Base-by-base conservation (phyloP, 2,888 invertebrate genomes). In the Perithous albicinctus region DNA sequence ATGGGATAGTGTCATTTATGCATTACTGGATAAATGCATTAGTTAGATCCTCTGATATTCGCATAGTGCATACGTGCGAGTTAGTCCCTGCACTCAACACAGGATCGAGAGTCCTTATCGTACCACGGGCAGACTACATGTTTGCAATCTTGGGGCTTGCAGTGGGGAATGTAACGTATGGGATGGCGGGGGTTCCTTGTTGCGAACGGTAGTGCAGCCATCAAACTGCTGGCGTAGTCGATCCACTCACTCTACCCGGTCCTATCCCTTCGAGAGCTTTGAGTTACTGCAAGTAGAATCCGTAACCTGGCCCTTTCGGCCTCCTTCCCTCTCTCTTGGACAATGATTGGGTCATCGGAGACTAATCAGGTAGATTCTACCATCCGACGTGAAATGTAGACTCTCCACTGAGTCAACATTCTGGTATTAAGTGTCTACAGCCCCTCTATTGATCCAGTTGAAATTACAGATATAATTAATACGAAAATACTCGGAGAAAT, bases 31-130 rank as follows among this genome's bases (percentile, higher is more conserved):
- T 18, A 26, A 38, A 18, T 29, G 56, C 20, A 66, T 72, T 43
- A 66, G 64, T 70, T n/a, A 38, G 69, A 20, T 15, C 23, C 59
- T 59, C 48, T 43, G 70, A 41, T 48, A 35, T 41, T 46, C 48
- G 59, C 61, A 61, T 54, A 59, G 48, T 66, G 72, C 70, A 80
- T 80, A 32, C 70, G 76, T 72, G 43, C 56, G 64, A 66, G 75
- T 41, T 63, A 59, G 70, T 35, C 20, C 63, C 38, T 29, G 32
- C 29, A 38, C 18, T 46, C 18, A 20, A 66, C 29, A 46, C n/a
- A 29, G 61, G 61, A 35, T 64, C 38, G 80, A 15, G 75, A 54
- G 69, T 63, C 75, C 70, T 80, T 75, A 80, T 75, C 75, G 64
- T 23, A 64, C 63, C 64, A 41, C 43, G 46, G 56, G 35, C 70